Conservation (phyloP, 2,797 vertebrate genomes). For the Arnoldichthys spilopterus region DNA sequence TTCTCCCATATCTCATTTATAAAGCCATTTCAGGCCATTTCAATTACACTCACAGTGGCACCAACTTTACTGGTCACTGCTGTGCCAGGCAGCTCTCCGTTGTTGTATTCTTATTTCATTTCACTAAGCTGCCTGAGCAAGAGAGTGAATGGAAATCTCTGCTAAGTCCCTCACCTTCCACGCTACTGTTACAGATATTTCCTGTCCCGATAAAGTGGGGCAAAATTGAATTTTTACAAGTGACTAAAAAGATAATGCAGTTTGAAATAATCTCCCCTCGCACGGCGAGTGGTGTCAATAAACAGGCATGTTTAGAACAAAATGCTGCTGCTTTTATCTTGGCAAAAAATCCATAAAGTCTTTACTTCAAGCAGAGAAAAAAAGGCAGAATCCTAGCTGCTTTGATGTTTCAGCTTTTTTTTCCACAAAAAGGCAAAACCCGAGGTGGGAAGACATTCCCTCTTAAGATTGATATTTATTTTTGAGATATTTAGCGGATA, state of each 20-base stretch:
- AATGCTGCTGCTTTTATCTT: slow-evolving; percentile 70
- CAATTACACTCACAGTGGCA: slow-evolving; percentile 54
- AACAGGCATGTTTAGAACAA: slow-evolving; percentile 77
- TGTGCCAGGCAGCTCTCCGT: slow-evolving; percentile 61
- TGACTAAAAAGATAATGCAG: slow-evolving; percentile 67
- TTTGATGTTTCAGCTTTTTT: slow-evolving; percentile 65
- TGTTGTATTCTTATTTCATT: slow-evolving; percentile 67
- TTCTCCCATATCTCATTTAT: slow-evolving; percentile 43
- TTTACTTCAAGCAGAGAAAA: slow-evolving; percentile 68
- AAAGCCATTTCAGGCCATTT: slow-evolving; percentile 50
- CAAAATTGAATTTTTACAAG: slow-evolving; percentile 67
- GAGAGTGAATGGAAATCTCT: slow-evolving; percentile 65
- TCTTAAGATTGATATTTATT: slow-evolving; percentile 77
- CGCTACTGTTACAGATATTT: slow-evolving; percentile 62
- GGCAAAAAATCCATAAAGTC: slow-evolving; percentile 67
- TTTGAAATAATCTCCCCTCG: slow-evolving; percentile 73
- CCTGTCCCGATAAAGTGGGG: slow-evolving; percentile 70
- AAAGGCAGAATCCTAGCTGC: slow-evolving; percentile 63
- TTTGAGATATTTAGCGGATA: slow-evolving; percentile 68
- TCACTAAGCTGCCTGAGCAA: slow-evolving; percentile 66
- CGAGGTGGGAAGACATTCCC: slow-evolving; percentile 65
- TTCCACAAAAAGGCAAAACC: slow-evolving; percentile 59
- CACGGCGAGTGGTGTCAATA: slow-evolving; percentile 75
- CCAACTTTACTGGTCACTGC: slow-evolving; percentile 62
- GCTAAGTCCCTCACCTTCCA: slow-evolving; percentile 63